A percentile compares a stretch with the other conserved stretches of the same genome.
Conservation (phyloP, 2,888 invertebrate genomes). For the Hylaea fasciaria region DNA sequence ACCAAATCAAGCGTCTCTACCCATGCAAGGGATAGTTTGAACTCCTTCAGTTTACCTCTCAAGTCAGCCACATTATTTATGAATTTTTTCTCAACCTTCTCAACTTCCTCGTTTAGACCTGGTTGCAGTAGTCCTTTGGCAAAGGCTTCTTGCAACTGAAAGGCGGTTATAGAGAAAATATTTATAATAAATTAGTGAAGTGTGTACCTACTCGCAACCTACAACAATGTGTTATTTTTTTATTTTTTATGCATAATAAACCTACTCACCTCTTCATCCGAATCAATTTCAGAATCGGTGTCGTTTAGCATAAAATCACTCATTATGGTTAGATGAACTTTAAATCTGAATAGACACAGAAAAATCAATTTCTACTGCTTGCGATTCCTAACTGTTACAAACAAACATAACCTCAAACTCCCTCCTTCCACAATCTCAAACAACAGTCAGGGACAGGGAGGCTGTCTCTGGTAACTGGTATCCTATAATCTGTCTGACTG, state of each 20-base stretch:
- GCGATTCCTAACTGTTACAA: no score
- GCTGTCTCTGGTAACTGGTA: no score
- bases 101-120: constrained; percentile 90
- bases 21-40: constrained; percentile 92
- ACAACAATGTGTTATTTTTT: background rate
- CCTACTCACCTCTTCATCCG: constrained; percentile 84
- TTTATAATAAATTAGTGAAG: background rate
- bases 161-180: constrained; percentile 15
- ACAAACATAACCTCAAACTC: background rate
- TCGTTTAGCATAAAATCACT: constrained; percentile 77
- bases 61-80: constrained; percentile 91
- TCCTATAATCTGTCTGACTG: no score
- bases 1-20: constrained; percentile 92
- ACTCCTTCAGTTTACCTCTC: constrained; percentile 88
- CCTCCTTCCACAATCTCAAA: no score
- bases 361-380: background rate
- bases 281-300: constrained; percentile 82
- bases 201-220: background rate
- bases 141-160: constrained; percentile 95
- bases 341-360: background rate
- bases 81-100: constrained; percentile 82
- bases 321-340: constrained; percentile 57
- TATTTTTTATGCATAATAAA: no score
- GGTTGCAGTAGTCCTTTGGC: constrained; percentile 93
- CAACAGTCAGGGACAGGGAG: no score